These are phyloP conservation scores for Epistrophe eligans DNA, from an alignment of 2,888 invertebrate species.

Conservation along the genomic window DNA sequence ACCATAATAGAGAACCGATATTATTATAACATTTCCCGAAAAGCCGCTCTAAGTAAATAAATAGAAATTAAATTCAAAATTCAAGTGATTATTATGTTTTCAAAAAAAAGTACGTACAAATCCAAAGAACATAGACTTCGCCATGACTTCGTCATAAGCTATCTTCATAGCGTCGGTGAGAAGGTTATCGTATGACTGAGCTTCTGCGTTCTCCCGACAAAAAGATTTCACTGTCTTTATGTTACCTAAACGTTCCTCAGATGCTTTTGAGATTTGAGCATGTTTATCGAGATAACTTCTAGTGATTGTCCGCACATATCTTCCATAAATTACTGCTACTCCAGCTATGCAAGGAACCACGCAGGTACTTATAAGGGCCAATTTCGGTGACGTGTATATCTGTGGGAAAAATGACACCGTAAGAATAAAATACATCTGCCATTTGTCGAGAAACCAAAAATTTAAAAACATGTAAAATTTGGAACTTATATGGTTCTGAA, in stretches of 20 bases:
- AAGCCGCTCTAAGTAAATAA: constrained; percentile 89
- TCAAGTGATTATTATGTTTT: background rate
- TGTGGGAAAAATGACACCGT: constrained; percentile 81
- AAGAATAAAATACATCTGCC: background rate
- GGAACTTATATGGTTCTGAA: too few relatives aligned
- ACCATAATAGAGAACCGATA: constrained; percentile 96
- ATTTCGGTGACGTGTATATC: constrained; percentile 95
- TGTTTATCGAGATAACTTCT: constrained; percentile 89
- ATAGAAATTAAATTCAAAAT: background rate
- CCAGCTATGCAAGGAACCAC: constrained; percentile 96
- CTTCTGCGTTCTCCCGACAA: constrained; percentile 93
- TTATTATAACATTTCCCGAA: constrained; percentile 94
- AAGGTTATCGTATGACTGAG: constrained; percentile 87
- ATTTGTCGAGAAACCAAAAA: too few relatives aligned
- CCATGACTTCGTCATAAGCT: constrained; percentile 94
- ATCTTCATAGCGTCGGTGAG: constrained; percentile 90
- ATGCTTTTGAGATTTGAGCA: constrained; percentile 88
- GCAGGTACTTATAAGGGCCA: constrained; percentile 93
- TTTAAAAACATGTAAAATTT: too few relatives aligned
- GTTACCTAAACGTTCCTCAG: constrained; percentile 96
- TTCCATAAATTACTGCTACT: constrained; percentile 92
- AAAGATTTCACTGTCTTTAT: constrained; percentile 97
- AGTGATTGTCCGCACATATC: constrained; percentile 94
- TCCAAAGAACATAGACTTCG: constrained; percentile 95
- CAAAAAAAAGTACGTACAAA: constrained; percentile 85